Base-by-base conservation (phyloP, 2,888 invertebrate species). In the Tuberolachnus salignus region DNA sequence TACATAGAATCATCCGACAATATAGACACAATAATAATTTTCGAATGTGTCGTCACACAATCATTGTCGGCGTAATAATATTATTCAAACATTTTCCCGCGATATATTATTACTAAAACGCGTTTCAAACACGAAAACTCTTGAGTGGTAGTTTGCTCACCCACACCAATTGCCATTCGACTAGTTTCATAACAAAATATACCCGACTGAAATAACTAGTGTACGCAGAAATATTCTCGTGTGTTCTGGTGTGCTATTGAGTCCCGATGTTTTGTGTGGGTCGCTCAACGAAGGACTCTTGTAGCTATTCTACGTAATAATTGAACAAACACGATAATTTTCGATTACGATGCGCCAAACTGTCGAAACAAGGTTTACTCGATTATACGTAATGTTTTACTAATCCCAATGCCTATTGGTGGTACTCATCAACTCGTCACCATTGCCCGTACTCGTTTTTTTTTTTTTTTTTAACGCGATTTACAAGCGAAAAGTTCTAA, bases 151-250 rank as follows among this genome's bases (percentile, higher is more conserved):
- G 21, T 53, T 55, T 14, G n/a, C n/a, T n/a, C n/a, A n/a, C n/a
- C n/a, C n/a, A n/a, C n/a, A n/a, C n/a, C n/a, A n/a, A n/a, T n/a
- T n/a, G 21, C 21, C 9, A 11, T 55, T 55, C 16, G 6, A 55
- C 19, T 55, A 55, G 69, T 21, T 55, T 69, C 34, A 42, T 55
- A 70, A 70, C 44, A 44, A 70, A 66, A 57, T 57, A 70, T 55
- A 51, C 63, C n/a, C 19, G 44, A n/a, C 9, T 4, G 10, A 53
- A 69, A 69, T 42, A 8, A 70, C 34, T 21, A 14, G 34, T 4
- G 16, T 42, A 42, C 11, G 1, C 42, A 0, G n/a, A n/a, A 11
- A 3, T 61, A n/a, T n/a, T n/a, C 34, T n/a, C 34, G 34, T n/a
- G n/a, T 11, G 34, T 53, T 19, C 42, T 55, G 21, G n/a, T n/a